Base-by-base conservation (phyloP, 2,797 vertebrate genomes). In the Lithobates sylvaticus region DNA sequence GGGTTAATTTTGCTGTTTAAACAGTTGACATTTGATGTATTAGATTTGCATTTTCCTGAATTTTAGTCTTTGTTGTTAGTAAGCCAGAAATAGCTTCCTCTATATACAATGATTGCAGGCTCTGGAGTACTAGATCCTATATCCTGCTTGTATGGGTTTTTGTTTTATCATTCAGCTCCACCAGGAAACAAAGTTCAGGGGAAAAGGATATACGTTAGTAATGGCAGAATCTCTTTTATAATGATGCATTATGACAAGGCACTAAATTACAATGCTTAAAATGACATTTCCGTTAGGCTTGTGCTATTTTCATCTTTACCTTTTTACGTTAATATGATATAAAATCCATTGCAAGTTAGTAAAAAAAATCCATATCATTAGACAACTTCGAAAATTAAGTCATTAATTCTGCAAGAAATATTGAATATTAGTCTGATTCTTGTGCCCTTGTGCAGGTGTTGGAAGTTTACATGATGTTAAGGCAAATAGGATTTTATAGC, bases 161-260 rank as follows among this genome's bases (percentile, higher is more conserved):
- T 67, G 44, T 71, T 27, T 77, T 78, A 61, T 72, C 69, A 84
- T 72, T 23, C 72, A 26, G 18, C 78, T 47, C 69, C 76, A 65
- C 27, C 76, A 65, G 83, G 83, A 84, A 84, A 78, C 74, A 76
- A 70, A 44, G 74, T 70, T 70, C 73, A 76, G 44, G 64, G 74
- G 82, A 75, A 76, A n/a, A 84, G 76, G 76, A 84, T 84, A 78
- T 84, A 78, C 68, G 42, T 65, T 84, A 83, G 44, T 1, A 21
- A 61, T 29, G 26, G 21, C 27, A 68, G 42, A 23, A 44, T 79
- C 36, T 27, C 44, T 67, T 79, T 47, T 26, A 10, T 47, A 32
- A n/a, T 26, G 42, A 67, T 29, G 39, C 77, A 65, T 42, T 68
- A 79, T 79, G 77, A 79, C 77, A 68, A 27, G 47, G 64, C 65